phyloP scores from a whole-genome alignment of 2,113 vertebrate species.

The Camelus bactrianus region DNA sequence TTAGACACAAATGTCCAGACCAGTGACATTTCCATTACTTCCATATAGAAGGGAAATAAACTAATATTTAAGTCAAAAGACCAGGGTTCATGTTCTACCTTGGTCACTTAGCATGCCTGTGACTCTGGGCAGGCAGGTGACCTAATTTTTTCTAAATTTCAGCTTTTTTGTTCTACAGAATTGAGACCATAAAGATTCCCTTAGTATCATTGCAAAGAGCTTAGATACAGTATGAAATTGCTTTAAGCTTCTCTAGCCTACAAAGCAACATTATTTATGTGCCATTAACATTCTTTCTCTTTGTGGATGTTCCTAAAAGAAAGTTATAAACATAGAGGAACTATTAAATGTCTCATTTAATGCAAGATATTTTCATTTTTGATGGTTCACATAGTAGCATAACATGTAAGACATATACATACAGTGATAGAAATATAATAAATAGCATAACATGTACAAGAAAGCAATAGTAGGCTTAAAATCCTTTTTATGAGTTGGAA shows the following conservation, averaged over 20 bases:
- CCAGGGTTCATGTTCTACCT: neutral
- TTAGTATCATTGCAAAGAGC: neutral
- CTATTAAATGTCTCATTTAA: neutral
- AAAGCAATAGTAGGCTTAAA: neutral
- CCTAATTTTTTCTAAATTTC: neutral
- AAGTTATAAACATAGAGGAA: neutral
- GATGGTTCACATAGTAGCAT: neutral
- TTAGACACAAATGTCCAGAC: neutral
- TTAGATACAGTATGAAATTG: neutral
- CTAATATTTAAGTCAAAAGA: neutral
- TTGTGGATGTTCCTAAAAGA: neutral
- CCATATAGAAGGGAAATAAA: neutral
- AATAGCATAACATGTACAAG: neutral
- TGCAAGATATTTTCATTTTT: neutral
- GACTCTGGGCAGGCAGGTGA: neutral
- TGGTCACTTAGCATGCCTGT: neutral
- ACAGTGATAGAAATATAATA: neutral
- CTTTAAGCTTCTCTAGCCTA: neutral
- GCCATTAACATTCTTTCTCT: neutral
- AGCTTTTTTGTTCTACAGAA: neutral
- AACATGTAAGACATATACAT: neutral
- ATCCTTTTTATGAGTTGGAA: neutral
- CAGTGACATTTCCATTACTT: neutral
- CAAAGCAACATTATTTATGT: neutral
- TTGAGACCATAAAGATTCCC: neutral